Evolutionary conservation across 1,140 invertebrate genomes (phyloP).

Genomic region (Eurytemora carolleeae): DNA sequence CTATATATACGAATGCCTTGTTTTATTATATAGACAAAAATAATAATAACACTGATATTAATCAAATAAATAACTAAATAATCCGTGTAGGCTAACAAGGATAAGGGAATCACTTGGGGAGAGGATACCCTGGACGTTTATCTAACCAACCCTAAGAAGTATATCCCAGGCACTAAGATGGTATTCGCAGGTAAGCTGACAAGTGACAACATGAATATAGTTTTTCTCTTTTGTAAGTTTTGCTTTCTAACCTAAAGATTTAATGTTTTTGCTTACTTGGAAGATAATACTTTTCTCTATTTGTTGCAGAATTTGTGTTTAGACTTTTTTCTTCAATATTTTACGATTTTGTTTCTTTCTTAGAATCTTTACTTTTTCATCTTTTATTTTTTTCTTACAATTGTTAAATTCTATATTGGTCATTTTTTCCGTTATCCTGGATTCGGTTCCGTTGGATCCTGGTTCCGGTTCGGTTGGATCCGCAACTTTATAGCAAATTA

Average conservation of each 20-base stretch:
- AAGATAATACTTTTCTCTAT: background rate
- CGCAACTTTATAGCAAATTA: no score
- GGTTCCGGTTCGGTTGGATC: no score
- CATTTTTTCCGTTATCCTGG: no score
- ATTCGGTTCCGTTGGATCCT: no score
- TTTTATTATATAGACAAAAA: no score
- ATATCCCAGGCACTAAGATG: slow-evolving; percentile 99
- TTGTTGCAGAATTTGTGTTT: background rate
- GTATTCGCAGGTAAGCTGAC: slow-evolving; percentile 93
- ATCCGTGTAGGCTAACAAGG: background rate
- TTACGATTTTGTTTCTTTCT: background rate
- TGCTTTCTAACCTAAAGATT: background rate
- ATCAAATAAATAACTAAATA: no score
- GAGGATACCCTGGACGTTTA: slow-evolving; percentile 87
- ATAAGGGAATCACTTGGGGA: slow-evolving; percentile 75
- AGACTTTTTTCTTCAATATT: background rate
- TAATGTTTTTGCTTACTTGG: background rate
- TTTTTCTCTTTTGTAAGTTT: no score
- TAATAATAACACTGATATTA: no score
- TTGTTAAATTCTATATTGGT: no score
- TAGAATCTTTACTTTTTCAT: background rate
- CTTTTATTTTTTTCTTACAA: no score
- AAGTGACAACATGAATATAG: no score
- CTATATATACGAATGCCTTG: no score
- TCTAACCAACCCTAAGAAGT: slow-evolving; percentile 95